A percentile compares a stretch with the other conserved stretches of the same genome.
phyloP scores from a whole-genome alignment of 2,113 vertebrate species.

The Balaeniceps rex region DNA sequence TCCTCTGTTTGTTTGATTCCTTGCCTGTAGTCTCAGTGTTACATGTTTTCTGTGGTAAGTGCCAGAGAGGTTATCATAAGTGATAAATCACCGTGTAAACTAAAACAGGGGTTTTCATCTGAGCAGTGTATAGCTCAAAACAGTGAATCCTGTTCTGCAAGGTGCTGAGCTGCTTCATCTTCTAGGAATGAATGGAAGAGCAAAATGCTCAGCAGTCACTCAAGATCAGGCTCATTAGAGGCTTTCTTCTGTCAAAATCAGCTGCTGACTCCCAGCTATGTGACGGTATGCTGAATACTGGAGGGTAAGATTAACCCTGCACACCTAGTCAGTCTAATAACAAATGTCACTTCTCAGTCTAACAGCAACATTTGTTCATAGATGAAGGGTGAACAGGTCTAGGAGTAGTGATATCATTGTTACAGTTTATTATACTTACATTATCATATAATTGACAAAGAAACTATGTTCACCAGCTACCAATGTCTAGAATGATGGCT shows the following conservation, averaged over 20 bases:
- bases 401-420: not conserved
- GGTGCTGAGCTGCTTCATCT: not conserved
- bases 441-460: not conserved
- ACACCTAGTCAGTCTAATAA: not conserved
- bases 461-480: not conserved
- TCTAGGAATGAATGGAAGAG: not conserved
- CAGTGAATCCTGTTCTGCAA: not conserved
- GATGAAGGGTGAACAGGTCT: not conserved
- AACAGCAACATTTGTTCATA: not conserved
- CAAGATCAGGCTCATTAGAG: slow-evolving; percentile 11
- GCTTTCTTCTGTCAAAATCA: slow-evolving; percentile 16
- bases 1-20: not conserved
- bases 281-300: not conserved
- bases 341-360: not conserved
- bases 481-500: not conserved
- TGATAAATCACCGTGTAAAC: not conserved
- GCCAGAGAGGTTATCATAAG: not conserved
- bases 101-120: not conserved
- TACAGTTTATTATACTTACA: not conserved
- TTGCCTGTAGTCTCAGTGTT: not conserved
- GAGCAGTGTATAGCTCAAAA: not conserved
- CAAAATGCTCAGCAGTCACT: slow-evolving; percentile 4
- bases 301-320: slow-evolving; percentile 44
- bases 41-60: not conserved
- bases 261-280: slow-evolving; percentile 15